These are phyloP conservation scores for Scaptodrosophila lebanonensis DNA, from an alignment of 1,140 invertebrate genomes.

Conservation along the genomic window DNA sequence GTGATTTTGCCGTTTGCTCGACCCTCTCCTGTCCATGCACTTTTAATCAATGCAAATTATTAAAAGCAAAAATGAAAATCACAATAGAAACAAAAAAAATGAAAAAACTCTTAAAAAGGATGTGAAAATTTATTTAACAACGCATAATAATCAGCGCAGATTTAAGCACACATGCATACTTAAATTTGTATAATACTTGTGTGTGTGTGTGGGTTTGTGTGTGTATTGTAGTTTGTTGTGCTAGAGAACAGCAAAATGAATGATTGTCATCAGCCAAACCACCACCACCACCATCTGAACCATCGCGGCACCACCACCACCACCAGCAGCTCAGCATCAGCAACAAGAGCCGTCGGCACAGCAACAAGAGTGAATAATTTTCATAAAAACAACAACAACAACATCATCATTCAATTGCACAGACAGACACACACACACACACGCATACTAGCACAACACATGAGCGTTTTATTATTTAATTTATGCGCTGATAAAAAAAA, in stretches of 20 bases:
- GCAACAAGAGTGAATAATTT: constrained; percentile 50
- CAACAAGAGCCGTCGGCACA: constrained; percentile 21
- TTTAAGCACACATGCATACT: constrained; percentile 22
- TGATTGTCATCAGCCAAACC: constrained; percentile 60
- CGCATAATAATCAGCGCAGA: constrained; percentile 72
- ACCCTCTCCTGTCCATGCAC: constrained; percentile 1
- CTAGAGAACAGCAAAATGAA: constrained; percentile 22
- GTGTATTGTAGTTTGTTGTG: constrained; percentile 17
- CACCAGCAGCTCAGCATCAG: constrained; percentile 24
- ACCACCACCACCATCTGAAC: constrained; percentile 33
- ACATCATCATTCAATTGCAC: constrained; percentile 46
- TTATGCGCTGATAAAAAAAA: constrained; percentile 61
- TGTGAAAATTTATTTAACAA: constrained; percentile 75
- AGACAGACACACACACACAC: constrained; percentile 39
- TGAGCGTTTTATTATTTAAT: constrained; percentile 72
- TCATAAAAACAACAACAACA: constrained; percentile 37
- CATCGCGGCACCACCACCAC: constrained; percentile 3
- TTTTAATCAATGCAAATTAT: constrained; percentile 55
- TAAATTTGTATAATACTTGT: constrained; percentile 33
- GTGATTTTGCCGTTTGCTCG: constrained; percentile 9
- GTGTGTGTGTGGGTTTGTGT: constrained; percentile 9
- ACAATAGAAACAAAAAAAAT: no score
- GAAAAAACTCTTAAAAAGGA: constrained; percentile 73
- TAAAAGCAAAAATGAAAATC: background rate
- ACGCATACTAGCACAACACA: constrained; percentile 36